phyloP scores from a whole-genome alignment of 2,888 invertebrate genomes.

The Brachypterus glaber region DNA sequence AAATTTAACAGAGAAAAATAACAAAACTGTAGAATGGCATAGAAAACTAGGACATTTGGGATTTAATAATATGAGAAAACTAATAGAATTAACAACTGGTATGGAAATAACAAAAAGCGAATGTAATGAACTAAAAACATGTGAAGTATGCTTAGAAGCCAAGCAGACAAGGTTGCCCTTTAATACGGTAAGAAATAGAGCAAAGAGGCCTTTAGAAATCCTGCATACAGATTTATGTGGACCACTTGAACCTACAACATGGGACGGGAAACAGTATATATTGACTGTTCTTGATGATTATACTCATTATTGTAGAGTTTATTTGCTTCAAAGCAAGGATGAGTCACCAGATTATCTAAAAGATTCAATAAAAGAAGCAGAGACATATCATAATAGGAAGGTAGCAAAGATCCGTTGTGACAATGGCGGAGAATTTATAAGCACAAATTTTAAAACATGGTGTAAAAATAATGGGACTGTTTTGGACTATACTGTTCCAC shows the following conservation, averaged over 20 bases:
- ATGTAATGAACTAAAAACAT: not conserved
- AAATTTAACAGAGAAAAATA: not conserved
- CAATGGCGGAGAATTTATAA: conserved; percentile 21
- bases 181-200: conserved; percentile 1
- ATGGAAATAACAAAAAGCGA: conserved; percentile 1
- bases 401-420: conserved; percentile 19
- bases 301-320: conserved; percentile 31
- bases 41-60: conserved; percentile 9
- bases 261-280: conserved; percentile 30
- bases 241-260: conserved; percentile 27
- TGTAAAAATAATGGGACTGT: conserved; percentile 19
- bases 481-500: conserved; percentile 17
- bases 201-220: conserved; percentile 28
- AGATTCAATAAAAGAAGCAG: conserved; percentile 17
- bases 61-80: conserved; percentile 7
- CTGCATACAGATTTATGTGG: conserved; percentile 32
- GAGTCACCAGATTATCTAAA: conserved; percentile 16
- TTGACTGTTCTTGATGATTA: conserved; percentile 31
- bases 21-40: conserved; percentile 8
- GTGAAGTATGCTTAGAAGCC: conserved; percentile 8
- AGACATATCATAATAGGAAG: conserved; percentile 18
- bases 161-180: conserved; percentile 3
- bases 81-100: conserved; percentile 2
- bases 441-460: conserved; percentile 17
- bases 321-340: conserved; percentile 21